Evolutionary conservation across 53 echinoderm and acorn worm species (phyloP).

Genomic region (Echinometra lucunter): DNA sequence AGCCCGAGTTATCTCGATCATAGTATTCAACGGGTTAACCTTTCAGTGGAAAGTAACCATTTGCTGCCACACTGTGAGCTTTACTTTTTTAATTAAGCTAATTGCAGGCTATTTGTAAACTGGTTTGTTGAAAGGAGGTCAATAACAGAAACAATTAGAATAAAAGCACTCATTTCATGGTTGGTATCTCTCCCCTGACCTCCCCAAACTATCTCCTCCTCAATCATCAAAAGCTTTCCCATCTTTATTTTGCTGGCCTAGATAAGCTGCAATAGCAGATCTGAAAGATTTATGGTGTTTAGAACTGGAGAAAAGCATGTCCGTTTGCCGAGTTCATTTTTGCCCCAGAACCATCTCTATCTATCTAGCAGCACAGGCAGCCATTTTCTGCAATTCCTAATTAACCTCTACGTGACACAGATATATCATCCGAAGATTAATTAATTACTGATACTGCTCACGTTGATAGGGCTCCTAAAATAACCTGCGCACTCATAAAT

Average conservation of each 20-base stretch:
- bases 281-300: conserved; percentile 51
- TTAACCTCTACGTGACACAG: conserved; percentile 62
- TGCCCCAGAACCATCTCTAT: conserved; percentile 5
- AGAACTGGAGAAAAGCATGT: conserved; percentile 35
- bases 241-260: conserved; percentile 44
- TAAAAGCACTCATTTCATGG: conserved; percentile 2
- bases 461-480: conserved; percentile 48
- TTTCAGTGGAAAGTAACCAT: not conserved
- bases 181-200: not conserved
- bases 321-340: conserved; percentile 38
- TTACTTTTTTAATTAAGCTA: conserved; percentile 14
- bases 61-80: not conserved
- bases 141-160: conserved; percentile 1
- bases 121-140: conserved; percentile 5
- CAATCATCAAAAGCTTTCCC: conserved; percentile 31
- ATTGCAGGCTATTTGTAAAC: not conserved
- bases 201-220: not conserved
- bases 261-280: conserved; percentile 1
- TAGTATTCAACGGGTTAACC: no score
- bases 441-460: conserved; percentile 61
- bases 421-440: conserved; percentile 67
- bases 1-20: no score
- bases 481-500: conserved; percentile 51
- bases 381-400: conserved; percentile 20
- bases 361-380: not conserved